A percentile compares a stretch with the other conserved stretches of the same genome.
Conservation (phyloP, 2,797 vertebrate genomes). For the Brachyrhaphis roseni region DNA sequence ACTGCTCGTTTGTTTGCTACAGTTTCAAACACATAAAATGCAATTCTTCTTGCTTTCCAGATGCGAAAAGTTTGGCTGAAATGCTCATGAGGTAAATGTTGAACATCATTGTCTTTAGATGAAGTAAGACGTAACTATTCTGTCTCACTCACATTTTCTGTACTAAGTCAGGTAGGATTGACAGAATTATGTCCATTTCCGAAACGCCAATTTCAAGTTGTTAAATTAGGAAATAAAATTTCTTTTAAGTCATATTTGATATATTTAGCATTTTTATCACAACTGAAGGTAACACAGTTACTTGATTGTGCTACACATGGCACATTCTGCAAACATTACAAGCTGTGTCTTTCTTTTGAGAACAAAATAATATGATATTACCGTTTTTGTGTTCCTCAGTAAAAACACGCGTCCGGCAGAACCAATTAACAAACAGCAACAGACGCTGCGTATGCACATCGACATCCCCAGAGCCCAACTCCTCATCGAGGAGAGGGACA, state of each 20-base stretch:
- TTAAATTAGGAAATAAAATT: no score
- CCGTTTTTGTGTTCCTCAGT: conserved; percentile 73
- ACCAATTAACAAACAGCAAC: conserved; percentile 95
- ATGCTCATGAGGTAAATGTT: conserved; percentile 98
- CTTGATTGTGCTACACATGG: no score
- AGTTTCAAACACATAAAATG: background rate
- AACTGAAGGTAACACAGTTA: no score
- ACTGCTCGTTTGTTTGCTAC: background rate
- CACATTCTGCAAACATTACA: background rate
- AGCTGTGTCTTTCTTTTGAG: background rate
- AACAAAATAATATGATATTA: background rate
- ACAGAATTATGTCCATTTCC: background rate
- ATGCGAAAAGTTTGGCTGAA: conserved; percentile 98
- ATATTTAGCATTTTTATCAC: no score
- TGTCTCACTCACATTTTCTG: background rate
- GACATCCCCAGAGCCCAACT: conserved; percentile 97
- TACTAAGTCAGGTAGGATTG: background rate
- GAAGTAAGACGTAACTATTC: background rate
- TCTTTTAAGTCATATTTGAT: no score
- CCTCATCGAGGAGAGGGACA: conserved; percentile 96
- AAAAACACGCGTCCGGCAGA: conserved; percentile 98
- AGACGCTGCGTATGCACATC: conserved; percentile 97
- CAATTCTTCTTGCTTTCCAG: conserved; percentile 78
- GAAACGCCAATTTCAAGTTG: no score
- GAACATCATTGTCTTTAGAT: background rate